A percentile compares a stretch with the other conserved stretches of the same genome.
Evolutionary conservation across 2,113 vertebrate species (phyloP).

Genomic region (Coptodon rendalli): DNA sequence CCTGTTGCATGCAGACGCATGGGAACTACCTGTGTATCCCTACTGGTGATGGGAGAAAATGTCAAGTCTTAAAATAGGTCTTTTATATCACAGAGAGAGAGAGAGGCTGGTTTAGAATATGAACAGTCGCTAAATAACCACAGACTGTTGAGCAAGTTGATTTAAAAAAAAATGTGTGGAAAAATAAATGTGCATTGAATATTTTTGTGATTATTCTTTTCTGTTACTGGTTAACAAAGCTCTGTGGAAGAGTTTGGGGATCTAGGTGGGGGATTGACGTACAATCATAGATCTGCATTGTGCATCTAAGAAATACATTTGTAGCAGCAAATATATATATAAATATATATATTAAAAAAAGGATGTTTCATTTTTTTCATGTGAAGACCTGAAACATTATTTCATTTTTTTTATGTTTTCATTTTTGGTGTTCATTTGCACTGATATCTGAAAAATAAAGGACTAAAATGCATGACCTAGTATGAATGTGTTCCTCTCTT

Average conservation of each 20-base stretch:
- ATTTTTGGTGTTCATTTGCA: conserved; percentile 82
- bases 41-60: conserved; percentile 69
- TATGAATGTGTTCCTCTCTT: conserved; percentile 47
- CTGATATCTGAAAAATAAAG: conserved; percentile 81
- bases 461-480: conserved; percentile 74
- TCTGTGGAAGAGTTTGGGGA: conserved; percentile 46
- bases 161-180: conserved; percentile 53
- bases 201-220: conserved; percentile 64
- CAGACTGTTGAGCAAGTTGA: conserved; percentile 64
- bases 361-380: conserved; percentile 62
- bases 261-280: conserved; percentile 57
- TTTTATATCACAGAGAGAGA: conserved; percentile 60
- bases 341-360: conserved; percentile 24
- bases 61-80: conserved; percentile 76
- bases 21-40: conserved; percentile 76
- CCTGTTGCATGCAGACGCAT: conserved; percentile 81
- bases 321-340: conserved; percentile 63
- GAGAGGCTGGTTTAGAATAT: conserved; percentile 61
- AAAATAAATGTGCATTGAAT: conserved; percentile 70
- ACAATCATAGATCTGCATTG: conserved; percentile 70
- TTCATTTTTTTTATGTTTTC: conserved; percentile 71
- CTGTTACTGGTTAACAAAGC: conserved; percentile 68
- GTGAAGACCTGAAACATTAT: conserved; percentile 69
- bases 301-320: conserved; percentile 69
- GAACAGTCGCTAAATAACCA: conserved; percentile 62